Evolutionary conservation across 2,888 invertebrate species (phyloP).

Genomic region (Ptychoptera contaminata): DNA sequence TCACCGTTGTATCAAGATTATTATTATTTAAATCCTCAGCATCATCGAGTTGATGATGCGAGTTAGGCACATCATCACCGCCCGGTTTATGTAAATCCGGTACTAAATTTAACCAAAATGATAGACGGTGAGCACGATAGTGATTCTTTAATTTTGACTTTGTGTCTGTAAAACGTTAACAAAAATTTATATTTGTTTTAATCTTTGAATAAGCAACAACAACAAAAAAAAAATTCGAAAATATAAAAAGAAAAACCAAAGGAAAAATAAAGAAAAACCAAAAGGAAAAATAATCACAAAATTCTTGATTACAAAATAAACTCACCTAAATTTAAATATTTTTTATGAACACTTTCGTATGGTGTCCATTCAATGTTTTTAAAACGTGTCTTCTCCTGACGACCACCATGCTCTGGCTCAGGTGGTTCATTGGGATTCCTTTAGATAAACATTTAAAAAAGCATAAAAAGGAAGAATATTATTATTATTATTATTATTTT

Average conservation of each 20-base stretch:
- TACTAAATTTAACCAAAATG: conserved; percentile 89
- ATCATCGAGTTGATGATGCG: conserved; percentile 71
- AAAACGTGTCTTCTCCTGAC: conserved; percentile 62
- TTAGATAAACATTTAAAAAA: not conserved
- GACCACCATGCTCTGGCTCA: conserved; percentile 47
- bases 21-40: conserved; percentile 48
- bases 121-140: conserved; percentile 81
- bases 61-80: conserved; percentile 68
- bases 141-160: conserved; percentile 85
- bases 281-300: not conserved
- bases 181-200: conserved; percentile 1
- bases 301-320: not conserved
- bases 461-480: not conserved
- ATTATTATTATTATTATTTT: too few species aligned
- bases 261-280: not conserved
- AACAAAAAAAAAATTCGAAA: conserved; percentile 2
- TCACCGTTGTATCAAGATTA: conserved; percentile 35
- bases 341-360: conserved; percentile 83
- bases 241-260: not conserved
- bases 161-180: conserved; percentile 57
- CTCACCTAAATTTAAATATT: conserved; percentile 75
- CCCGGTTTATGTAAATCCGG: conserved; percentile 83
- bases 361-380: conserved; percentile 88
- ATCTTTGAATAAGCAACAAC: conserved; percentile 11
- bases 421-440: conserved; percentile 86